These are phyloP conservation scores for Drosophila teissieri DNA, from an alignment of 1,140 invertebrate species.

Conservation along the genomic window DNA sequence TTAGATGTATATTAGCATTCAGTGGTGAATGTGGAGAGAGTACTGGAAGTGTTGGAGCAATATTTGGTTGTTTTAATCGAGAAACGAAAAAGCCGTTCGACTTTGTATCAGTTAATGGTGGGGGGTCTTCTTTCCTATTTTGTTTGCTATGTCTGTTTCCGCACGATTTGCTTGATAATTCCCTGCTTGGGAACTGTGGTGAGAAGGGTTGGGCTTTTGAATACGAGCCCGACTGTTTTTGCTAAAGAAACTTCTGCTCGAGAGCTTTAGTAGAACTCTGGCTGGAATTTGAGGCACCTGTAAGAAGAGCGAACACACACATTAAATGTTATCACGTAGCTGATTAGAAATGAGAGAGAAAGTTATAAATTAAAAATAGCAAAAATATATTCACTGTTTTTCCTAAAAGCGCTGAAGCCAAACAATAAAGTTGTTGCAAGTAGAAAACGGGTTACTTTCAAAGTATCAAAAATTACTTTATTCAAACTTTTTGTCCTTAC, in stretches of 20 bases:
- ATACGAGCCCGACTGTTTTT: constrained; percentile 86
- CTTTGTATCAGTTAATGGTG: constrained; percentile 37
- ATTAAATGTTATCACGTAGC: constrained; percentile 18
- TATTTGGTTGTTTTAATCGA: constrained; percentile 50
- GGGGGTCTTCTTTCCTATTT: constrained; percentile 36
- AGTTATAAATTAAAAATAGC: background rate
- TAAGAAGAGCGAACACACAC: constrained; percentile 44
- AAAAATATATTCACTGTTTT: background rate
- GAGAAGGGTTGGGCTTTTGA: constrained; percentile 48
- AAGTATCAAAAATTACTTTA: constrained; percentile 49
- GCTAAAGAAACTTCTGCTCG: constrained; percentile 92
- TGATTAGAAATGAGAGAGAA: background rate
- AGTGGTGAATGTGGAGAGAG: constrained; percentile 71
- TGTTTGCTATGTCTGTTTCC: constrained; percentile 43
- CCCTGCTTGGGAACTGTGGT: constrained; percentile 40
- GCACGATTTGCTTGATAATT: constrained; percentile 38
- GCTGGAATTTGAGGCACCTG: constrained; percentile 88
- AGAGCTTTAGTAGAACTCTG: constrained; percentile 91
- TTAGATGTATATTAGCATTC: constrained; percentile 53
- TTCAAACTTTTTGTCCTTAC: constrained; percentile 36
- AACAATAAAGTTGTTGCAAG: background rate
- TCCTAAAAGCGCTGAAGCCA: constrained; percentile 4
- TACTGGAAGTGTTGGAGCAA: constrained; percentile 70
- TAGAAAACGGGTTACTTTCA: constrained; percentile 34
- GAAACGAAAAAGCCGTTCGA: constrained; percentile 47